Base-by-base conservation (phyloP, 1,140 invertebrate genomes). In the Asobara japonica region DNA sequence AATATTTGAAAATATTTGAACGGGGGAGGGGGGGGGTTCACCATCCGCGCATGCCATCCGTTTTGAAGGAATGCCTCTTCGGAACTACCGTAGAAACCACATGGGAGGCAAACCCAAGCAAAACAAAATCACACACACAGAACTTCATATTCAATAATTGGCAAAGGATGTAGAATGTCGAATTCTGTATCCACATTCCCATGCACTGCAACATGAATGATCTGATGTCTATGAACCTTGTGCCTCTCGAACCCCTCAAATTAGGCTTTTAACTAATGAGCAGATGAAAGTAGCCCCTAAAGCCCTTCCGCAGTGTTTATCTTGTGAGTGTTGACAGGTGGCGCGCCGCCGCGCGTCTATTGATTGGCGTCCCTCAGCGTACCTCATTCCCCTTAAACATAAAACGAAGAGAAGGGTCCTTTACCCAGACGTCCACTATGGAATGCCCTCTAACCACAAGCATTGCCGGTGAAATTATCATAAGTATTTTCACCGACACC, bases 291-390 rank as follows among this genome's bases (percentile, higher is more conserved):
- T 16, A 45, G n/a, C 41, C n/a, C 41, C n/a, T 45, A 45, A 45
- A 45, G n/a, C 41, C 41, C 18, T 16, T 13, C 41, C 41, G 3
- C 41, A 45, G 61, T 77, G 75, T 80, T 79, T 78, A 79, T 80
- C 72, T 77, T 74, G 78, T 69, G 66, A 75, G 56, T 76, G 78
- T 79, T 81, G 80, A 83, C 80, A 82, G 80, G 78, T 80, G 78
- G 78, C 76, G 80, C 79, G 78, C 78, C 79, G 78, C 74, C 78
- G 80, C 80, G 77, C 76, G 78, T 80, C 76, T 82, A 83, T 83
- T 80, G 82, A 83, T 82, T 83, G 82, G 77, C 76, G 77, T 71
- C 60, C 65, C 73, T 31, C 71, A 70, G 31, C n/a, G 8, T 22
- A n/a, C 67, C 27, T 71, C 70, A 30, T 25, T 64, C 60, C 56